Evolutionary conservation across 2,113 vertebrate genomes (phyloP), one percentile per base, ranked within the genome.

Genomic region (Coregonus clupeaformis): DNA sequence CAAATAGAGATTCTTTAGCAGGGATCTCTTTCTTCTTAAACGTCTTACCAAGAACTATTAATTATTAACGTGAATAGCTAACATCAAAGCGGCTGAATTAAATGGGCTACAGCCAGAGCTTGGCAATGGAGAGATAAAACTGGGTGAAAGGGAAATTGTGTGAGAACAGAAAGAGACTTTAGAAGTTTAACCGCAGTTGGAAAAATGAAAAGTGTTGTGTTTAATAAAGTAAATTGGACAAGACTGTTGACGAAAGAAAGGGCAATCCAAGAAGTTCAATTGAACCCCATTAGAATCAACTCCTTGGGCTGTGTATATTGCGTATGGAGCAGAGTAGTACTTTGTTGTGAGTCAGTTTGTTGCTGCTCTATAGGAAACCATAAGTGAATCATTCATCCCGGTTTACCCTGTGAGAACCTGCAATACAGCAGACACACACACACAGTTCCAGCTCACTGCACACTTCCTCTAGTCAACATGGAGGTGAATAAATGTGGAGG

Each of bases 1-100:
- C 20, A 80, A 83, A 80, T 85, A 80, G 80, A 89, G 89, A 91
- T 90, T 91, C 85, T 87, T 88, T 83, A 84, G 81, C 73, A 84
- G 84, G 82, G 85, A 82, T 86, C 77, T 83, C 86, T 90, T 86
- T 90, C 85, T 88, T 88, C 85, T 90, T 80, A 65, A 77, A 92
- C 82, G 77, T 92, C 91, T 92, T 88, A 91, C 89, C 73, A 77
- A 87, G 74, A 84, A 84, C 90, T 85, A 83, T 90, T 88, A 87
- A 91, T 87, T 91, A 91, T 93, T 92, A 90, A 89, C 88, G 45
- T 84, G 88, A 87, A 92, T 92, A 60, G 45, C 90, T 49, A 78
- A 91, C 93, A 90, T 95, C 93, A 94, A 93, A 95, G 90, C 74
- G 78, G 83, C 88, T 81, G 88, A 89, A 90, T 87, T 85, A 84